Evolutionary conservation across 1,140 invertebrate genomes (phyloP).

Genomic region (Drosophila mauritiana): DNA sequence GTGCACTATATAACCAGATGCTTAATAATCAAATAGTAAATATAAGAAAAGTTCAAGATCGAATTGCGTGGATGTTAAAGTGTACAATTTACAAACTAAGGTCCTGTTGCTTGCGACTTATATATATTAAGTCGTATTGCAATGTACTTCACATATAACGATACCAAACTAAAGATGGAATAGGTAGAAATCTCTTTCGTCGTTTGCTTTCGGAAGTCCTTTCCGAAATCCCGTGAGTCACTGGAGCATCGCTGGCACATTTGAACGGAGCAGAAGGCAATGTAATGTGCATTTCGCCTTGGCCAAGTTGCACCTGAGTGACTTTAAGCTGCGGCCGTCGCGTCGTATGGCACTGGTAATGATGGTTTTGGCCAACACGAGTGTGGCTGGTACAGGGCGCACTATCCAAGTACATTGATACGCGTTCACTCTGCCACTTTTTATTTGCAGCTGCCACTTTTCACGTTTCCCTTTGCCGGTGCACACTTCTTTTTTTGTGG

Average conservation of each 20-base stretch:
- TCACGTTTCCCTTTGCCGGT: slow-evolving; percentile 28
- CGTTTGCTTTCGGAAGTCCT: not conserved
- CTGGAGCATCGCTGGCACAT: slow-evolving; percentile 26
- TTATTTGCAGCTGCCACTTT: slow-evolving; percentile 51
- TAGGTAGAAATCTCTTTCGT: not conserved
- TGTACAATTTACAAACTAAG: no score
- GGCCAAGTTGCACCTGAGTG: slow-evolving; percentile 49
- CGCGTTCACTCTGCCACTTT: slow-evolving; percentile 37
- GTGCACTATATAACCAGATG: no score
- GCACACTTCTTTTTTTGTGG: slow-evolving; percentile 11
- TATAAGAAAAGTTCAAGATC: no score
- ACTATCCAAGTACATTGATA: slow-evolving; percentile 25
- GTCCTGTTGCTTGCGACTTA: no score
- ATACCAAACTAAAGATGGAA: no score
- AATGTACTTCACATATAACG: no score
- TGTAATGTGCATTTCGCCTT: slow-evolving; percentile 44
- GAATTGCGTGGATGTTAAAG: no score
- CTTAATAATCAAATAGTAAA: no score
- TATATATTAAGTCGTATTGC: no score
- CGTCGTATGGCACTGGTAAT: slow-evolving; percentile 65
- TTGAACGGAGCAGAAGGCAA: slow-evolving; percentile 7
- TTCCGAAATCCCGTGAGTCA: slow-evolving; percentile 27
- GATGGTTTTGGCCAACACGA: slow-evolving; percentile 56
- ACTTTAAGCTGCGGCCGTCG: slow-evolving; percentile 64
- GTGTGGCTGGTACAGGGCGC: slow-evolving; percentile 36